These are phyloP conservation scores for Pachymerium ferrugineum DNA, from an alignment of 2,888 invertebrate genomes.

Conservation along the genomic window DNA sequence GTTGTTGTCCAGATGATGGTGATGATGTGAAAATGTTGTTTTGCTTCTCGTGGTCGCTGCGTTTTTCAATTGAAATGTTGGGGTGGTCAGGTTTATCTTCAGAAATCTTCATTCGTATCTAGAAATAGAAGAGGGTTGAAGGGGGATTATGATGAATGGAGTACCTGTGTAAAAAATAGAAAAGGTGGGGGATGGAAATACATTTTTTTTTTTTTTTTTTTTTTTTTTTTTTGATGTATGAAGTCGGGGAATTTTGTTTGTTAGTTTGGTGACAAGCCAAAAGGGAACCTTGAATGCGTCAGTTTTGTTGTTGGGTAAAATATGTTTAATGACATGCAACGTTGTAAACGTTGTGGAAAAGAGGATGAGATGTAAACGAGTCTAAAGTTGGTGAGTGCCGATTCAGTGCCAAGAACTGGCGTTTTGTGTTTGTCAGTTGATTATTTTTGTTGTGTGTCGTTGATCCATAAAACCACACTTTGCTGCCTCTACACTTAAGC, in stretches of 20 bases:
- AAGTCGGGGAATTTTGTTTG: background rate
- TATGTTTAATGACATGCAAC: no score
- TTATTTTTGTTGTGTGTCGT: constrained; percentile 15
- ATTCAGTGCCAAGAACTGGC: background rate
- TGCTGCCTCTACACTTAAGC: constrained; percentile 24
- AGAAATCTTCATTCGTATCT: no score
- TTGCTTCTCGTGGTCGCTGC: background rate
- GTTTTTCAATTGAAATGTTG: no score
- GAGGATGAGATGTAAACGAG: constrained; percentile 9
- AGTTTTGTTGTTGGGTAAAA: background rate
- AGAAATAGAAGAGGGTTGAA: background rate
- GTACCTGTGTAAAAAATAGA: constrained; percentile 11
- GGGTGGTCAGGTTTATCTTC: no score
- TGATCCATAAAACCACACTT: constrained; percentile 24
- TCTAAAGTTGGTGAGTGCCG: background rate
- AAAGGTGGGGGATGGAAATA: background rate
- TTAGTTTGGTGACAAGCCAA: constrained; percentile 5
- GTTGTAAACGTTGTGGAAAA: constrained; percentile 9
- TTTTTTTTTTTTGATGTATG: background rate
- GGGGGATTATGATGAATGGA: constrained; percentile 8
- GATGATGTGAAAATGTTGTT: no score
- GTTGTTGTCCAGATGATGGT: background rate
- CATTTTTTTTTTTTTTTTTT: background rate
- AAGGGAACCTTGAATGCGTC: no score
- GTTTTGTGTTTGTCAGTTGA: constrained; percentile 11